Percentiles rank a stretch among this genome's conserved stretches.
Conservation (phyloP, 2,888 invertebrate species). For the Iphiclides podalirius region DNA sequence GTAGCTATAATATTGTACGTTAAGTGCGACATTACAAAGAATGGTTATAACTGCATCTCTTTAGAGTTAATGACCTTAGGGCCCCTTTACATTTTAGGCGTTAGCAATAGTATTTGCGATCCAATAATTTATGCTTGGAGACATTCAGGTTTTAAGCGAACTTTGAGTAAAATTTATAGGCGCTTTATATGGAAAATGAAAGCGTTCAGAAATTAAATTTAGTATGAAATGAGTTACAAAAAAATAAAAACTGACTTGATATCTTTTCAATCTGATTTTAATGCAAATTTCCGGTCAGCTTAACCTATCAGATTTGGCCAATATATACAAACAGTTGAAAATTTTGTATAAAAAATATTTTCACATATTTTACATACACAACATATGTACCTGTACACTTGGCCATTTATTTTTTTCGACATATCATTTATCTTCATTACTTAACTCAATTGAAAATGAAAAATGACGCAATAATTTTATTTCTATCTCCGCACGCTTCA, state of each 20-base stretch:
- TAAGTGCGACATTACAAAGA: constrained; percentile 59
- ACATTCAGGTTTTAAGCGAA: constrained; percentile 80
- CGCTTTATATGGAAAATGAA: constrained; percentile 39
- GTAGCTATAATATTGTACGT: constrained; percentile 74
- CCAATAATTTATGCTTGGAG: constrained; percentile 83
- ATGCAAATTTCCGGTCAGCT: too few species aligned
- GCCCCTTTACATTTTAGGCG: constrained; percentile 78
- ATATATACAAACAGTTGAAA: too few species aligned
- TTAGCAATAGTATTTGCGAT: constrained; percentile 77
- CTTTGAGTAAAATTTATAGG: constrained; percentile 56
- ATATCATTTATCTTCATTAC: too few species aligned
- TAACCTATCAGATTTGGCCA: too few species aligned
- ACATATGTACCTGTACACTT: neutral
- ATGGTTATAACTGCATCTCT: constrained; percentile 63
- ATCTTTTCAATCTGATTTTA: neutral
- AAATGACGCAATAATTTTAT: too few species aligned
- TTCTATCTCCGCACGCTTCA: too few species aligned
- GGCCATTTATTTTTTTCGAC: too few species aligned
- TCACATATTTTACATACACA: neutral
- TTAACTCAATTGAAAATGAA: too few species aligned
- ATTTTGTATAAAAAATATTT: neutral
- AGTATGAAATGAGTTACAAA: neutral
- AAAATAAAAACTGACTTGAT: neutral
- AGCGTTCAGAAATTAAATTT: constrained; percentile 1
- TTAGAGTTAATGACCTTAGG: constrained; percentile 75